Conservation (phyloP, 2,797 vertebrate species). For the Darevskia mixta region DNA sequence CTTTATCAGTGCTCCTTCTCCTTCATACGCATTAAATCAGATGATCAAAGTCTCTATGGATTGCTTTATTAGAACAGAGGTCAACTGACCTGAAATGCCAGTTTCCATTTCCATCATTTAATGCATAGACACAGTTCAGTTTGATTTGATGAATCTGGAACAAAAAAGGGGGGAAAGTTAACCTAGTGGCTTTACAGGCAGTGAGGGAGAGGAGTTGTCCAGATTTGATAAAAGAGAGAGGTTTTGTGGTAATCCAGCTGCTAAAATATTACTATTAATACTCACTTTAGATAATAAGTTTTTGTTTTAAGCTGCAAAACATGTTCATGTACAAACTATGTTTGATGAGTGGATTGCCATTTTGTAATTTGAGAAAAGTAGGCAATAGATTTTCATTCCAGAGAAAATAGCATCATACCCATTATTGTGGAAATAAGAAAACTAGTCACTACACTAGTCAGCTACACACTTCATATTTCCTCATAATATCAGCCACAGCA, state of each 20-base stretch:
- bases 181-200: constrained; percentile 45
- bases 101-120: constrained; percentile 79
- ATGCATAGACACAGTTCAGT: constrained; percentile 74
- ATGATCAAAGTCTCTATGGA: constrained; percentile 79
- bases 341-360: constrained; percentile 33
- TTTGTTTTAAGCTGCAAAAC: constrained; percentile 45
- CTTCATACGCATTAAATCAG: constrained; percentile 82
- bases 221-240: constrained; percentile 58
- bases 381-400: background rate
- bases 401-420: constrained; percentile 14
- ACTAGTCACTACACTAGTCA: background rate
- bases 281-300: constrained; percentile 34
- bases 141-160: constrained; percentile 79
- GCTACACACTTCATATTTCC: constrained; percentile 21
- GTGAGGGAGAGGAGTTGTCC: constrained; percentile 25
- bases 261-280: constrained; percentile 50
- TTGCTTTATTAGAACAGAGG: constrained; percentile 77
- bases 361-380: constrained; percentile 39
- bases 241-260: constrained; percentile 50
- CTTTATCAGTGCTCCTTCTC: constrained; percentile 81
- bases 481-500: constrained; percentile 25
- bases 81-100: constrained; percentile 76
- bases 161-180: constrained; percentile 42
- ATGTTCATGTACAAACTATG: background rate
- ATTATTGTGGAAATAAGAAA: background rate